Conservation (phyloP, 2,113 vertebrate species). For the Apus apus region DNA sequence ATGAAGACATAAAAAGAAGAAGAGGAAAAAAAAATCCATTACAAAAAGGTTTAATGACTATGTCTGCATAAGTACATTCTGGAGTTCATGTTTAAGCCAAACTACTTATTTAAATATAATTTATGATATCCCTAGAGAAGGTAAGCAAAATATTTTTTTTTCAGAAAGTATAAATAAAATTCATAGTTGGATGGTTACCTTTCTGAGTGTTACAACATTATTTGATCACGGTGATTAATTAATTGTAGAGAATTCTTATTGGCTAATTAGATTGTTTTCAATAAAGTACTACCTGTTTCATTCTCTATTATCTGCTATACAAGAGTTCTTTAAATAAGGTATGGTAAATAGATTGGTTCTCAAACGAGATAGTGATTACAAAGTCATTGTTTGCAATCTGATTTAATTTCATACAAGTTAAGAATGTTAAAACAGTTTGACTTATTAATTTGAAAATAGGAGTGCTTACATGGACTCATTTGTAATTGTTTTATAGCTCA, state of each 20-base stretch:
- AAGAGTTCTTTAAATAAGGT: background rate
- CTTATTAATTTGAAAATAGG: slow-evolving; percentile 10
- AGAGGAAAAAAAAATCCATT: background rate
- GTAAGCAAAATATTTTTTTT: background rate
- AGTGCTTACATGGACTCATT: background rate
- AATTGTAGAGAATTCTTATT: background rate
- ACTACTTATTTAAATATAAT: background rate
- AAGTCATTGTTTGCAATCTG: background rate
- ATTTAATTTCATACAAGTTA: slow-evolving; percentile 1
- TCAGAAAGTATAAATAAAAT: background rate
- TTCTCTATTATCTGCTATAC: background rate
- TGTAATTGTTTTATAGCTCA: slow-evolving; percentile 14
- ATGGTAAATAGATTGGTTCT: background rate
- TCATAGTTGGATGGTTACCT: background rate
- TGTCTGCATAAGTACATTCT: background rate
- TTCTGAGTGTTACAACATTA: background rate
- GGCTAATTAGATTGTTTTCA: background rate
- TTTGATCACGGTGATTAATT: background rate
- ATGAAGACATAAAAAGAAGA: background rate
- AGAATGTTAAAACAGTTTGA: slow-evolving; percentile 9
- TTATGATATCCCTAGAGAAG: background rate
- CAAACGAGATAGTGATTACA: background rate
- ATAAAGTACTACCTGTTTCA: background rate
- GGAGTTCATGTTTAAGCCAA: background rate
- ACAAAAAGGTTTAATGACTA: background rate